Base-by-base conservation (phyloP, 2,888 invertebrate genomes). In the Leistus spinibarbis region DNA sequence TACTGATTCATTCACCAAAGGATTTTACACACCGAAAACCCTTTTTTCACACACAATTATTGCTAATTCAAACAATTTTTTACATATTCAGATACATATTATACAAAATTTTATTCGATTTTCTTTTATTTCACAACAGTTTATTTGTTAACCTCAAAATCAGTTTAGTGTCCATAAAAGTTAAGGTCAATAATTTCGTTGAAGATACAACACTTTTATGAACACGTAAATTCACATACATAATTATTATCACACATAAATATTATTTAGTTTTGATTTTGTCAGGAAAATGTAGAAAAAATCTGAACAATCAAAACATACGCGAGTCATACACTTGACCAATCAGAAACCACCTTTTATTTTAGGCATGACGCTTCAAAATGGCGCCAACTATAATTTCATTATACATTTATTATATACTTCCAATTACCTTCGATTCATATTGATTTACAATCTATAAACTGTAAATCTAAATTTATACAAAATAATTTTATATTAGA, bases 111-210 rank as follows among this genome's bases (percentile, higher is more conserved):
- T 56, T 63, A 68, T 54, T n/a, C 75, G 75, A 75, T 75, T 75
- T 75, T 75, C 75, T 63, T 75, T 75, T 75, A 75, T 75, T 75
- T 75, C 75, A 75, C 69, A 75, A 75, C 75, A 75, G 75, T 75
- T 73, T 69, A 75, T 75, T 75, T 75, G 69, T 69, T 75, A 75
- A 75, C 75, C 75, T 75, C 68, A 75, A 75, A 75, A 69, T 75
- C 75, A 75, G 75, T 75, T 75, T 69, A 75, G 69, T 64, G 57
- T 75, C 75, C 75, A 69, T 75, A 75, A 69, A 75, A 20, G 64
- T 63, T 63, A 69, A 68, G 69, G 75, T 69, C 75, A 69, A 75
- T 23, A 69, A 60, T 69, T 69, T 69, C 69, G 54, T 75, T 13
- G 56, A 54, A 75, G 19, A 75, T 24, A 63, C 69, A 69, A 24